These are phyloP conservation scores for Scomber japonicus DNA, from an alignment of 2,113 vertebrate genomes.

Conservation along the genomic window DNA sequence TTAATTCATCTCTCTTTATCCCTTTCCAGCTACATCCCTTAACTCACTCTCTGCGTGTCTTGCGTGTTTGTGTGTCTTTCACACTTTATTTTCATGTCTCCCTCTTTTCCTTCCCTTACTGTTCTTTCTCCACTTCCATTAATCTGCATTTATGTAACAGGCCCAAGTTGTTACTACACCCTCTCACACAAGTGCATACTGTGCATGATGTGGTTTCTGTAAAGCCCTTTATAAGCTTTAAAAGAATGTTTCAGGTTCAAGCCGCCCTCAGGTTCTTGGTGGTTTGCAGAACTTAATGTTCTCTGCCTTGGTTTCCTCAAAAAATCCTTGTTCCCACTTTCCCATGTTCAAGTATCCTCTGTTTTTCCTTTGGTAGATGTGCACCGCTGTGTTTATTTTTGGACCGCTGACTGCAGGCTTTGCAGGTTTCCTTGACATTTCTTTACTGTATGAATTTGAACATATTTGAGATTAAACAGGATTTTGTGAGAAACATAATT, in stretches of 20 bases:
- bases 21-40: conserved; percentile 18
- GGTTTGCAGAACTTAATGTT: conserved; percentile 47
- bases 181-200: conserved; percentile 35
- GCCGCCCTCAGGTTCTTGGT: conserved; percentile 57
- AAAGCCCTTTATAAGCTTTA: conserved; percentile 76
- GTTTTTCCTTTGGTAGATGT: conserved; percentile 16
- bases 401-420: not conserved
- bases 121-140: conserved; percentile 29
- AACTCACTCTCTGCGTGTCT: not conserved
- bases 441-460: not conserved
- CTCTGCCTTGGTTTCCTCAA: conserved; percentile 35
- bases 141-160: conserved; percentile 69
- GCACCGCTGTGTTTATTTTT: conserved; percentile 22
- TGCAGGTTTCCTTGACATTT: conserved; percentile 1
- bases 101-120: not conserved
- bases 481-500: too few relatives aligned
- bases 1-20: conserved; percentile 44
- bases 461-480: too few relatives aligned
- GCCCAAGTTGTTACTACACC: conserved; percentile 45
- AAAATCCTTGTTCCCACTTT: conserved; percentile 31
- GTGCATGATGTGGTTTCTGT: conserved; percentile 67
- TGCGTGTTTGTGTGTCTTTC: not conserved
- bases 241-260: conserved; percentile 68
- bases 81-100: not conserved
- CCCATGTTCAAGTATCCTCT: conserved; percentile 15